Base-by-base conservation (phyloP, 2,113 vertebrate species). In the Eretmochelys imbricata region DNA sequence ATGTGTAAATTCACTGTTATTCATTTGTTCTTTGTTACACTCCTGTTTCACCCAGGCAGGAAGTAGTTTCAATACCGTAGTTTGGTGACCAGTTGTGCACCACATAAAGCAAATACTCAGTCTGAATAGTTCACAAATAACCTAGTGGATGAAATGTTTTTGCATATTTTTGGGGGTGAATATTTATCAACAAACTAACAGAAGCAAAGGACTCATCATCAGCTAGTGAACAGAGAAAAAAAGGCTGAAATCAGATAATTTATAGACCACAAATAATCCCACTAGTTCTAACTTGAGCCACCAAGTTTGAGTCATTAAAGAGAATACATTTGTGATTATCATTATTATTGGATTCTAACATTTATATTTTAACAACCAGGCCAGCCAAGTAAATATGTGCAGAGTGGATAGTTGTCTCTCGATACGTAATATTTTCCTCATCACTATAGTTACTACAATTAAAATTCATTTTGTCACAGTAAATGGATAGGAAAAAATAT, bases 131-230 rank as follows among this genome's bases (percentile, higher is more conserved):
- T 76, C 59, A 12, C 86, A 89, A 89, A 5, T 27, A 59, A 48
- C 25, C 80, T 50, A 25, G 11, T 85, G 54, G 90, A 54, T 17
- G 93, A 93, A 91, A 95, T 46, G 42, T 79, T 4, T 94, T 96
- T 91, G 42, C 27, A n/a, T 84, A 75, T 83, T 85, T 92, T 95
- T 72, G 8, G 42, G 62, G 89, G 49, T 62, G 51, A 91, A 94
- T 93, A 96, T 84, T 88, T 25, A 57, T 91, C 82, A 94, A 69
- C 62, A 65, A 83, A 79, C 84, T 54, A 93, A 54, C 14, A 59
- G 51, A 76, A 42, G 84, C 42, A 31, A 79, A 83, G 65, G 59
- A 83, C 96, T 85, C 86, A 89, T 24, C 76, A 81, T 87, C 88
- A 93, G 75, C 50, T 51, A 95, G 92, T 24, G 84, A 96, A 87